Evolutionary conservation across 35 echinoderm and acorn worm genomes (phyloP).

Genomic region (Ophioderma brevispina): DNA sequence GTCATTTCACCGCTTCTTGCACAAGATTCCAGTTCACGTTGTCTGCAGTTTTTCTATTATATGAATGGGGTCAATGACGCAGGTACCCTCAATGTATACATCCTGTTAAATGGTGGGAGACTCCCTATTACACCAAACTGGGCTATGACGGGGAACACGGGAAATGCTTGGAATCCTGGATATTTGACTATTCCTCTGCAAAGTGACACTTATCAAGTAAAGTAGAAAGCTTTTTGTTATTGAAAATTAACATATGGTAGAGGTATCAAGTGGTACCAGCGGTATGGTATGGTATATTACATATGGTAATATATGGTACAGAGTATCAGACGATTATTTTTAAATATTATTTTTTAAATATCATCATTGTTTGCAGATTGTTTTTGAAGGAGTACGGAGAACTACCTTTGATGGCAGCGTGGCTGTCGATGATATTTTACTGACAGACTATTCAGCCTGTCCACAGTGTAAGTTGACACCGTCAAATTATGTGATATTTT

Average conservation of each 20-base stretch:
- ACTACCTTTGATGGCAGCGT: slow-evolving; percentile 14
- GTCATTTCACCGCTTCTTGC: not conserved
- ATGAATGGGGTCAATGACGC: slow-evolving; percentile 41
- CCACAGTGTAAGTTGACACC: slow-evolving; percentile 34
- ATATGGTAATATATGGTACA: no score
- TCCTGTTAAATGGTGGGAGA: not conserved
- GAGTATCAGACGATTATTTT: no score
- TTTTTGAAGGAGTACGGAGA: slow-evolving; percentile 40
- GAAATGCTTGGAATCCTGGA: slow-evolving; percentile 29
- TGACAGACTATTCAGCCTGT: slow-evolving; percentile 15
- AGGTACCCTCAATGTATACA: slow-evolving; percentile 28
- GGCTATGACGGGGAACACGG: slow-evolving; percentile 6
- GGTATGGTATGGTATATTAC: no score
- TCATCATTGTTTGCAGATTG: slow-evolving; percentile 1
- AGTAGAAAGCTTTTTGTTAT: no score
- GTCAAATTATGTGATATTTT: no score
- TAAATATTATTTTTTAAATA: no score
- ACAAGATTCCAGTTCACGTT: not conserved
- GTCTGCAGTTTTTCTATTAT: slow-evolving; percentile 45
- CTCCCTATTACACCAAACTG: not conserved
- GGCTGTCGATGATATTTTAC: slow-evolving; percentile 44
- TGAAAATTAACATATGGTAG: no score
- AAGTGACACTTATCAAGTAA: slow-evolving; percentile 15
- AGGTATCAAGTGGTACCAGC: no score
- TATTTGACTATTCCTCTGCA: slow-evolving; percentile 3